phyloP scores from a whole-genome alignment of 2,113 vertebrate genomes.

The Gasterosteus aculeatus region DNA sequence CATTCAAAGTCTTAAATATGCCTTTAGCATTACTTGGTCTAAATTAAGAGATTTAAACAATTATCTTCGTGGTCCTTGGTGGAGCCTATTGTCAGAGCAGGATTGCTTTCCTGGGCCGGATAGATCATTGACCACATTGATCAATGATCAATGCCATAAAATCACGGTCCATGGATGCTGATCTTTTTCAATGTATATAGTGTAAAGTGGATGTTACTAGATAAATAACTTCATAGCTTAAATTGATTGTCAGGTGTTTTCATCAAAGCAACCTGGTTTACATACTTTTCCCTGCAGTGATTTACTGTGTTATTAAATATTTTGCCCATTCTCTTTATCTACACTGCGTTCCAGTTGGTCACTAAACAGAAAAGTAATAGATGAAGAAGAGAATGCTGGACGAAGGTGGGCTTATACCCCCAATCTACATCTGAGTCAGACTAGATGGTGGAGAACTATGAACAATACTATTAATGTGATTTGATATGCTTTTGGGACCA shows the following conservation, averaged over 20 bases:
- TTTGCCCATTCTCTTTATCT: neutral
- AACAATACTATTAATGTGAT: neutral
- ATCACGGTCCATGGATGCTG: neutral
- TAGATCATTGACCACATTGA: neutral
- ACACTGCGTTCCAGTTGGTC: neutral
- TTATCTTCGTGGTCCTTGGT: slow-evolving; percentile 15
- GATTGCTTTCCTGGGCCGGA: slow-evolving; percentile 40
- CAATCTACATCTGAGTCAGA: neutral
- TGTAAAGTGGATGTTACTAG: slow-evolving; percentile 5
- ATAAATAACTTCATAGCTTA: neutral
- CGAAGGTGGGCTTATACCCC: neutral
- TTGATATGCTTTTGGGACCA: slow-evolving; percentile 61
- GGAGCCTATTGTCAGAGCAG: slow-evolving; percentile 29
- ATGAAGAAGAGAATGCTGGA: neutral
- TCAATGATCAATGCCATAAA: neutral
- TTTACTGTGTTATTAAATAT: neutral
- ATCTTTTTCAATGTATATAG: slow-evolving; percentile 33
- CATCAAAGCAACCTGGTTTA: neutral
- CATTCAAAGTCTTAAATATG: slow-evolving; percentile 47
- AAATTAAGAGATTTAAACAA: slow-evolving; percentile 28
- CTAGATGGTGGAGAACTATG: neutral
- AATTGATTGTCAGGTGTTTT: neutral
- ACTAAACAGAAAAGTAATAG: neutral
- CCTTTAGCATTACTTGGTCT: slow-evolving; percentile 43
- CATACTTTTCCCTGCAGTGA: neutral